Evolutionary conservation across 2,888 invertebrate genomes (phyloP), one percentile per base, ranked within the genome.

Genomic region (Eristalinus aeneus): DNA sequence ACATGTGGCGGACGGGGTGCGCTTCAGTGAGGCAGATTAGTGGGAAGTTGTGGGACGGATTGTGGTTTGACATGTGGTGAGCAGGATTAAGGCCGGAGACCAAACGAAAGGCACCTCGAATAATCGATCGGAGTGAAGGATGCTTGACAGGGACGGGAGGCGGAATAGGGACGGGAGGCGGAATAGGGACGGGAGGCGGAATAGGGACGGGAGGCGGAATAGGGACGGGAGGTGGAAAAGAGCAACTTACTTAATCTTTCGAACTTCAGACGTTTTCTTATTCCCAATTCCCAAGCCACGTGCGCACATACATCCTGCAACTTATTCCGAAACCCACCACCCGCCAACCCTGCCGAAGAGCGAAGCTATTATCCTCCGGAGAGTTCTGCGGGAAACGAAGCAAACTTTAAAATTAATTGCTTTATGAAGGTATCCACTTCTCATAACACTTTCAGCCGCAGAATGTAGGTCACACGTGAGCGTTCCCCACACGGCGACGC

Each of bases 381-480:
- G 53, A 22, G 20, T 4, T 10, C 23, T 53, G 5, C 27, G 27
- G 32, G 54, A 39, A n/a, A 63, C 36, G 32, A 32, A 46, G 16
- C 46, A 16, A 32, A 56, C 32, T 53, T 68, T 56, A 23, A 68
- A 68, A 34, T 68, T 68, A 68, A 68, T 68, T 68, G 34, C 56
- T 68, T 56, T 34, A 68, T 56, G 20, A 12, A 68, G 34, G 46
- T 46, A 46, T 16, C 16, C 16, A 22, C 54, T 56, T 36, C 68
- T 68, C 56, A 68, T 56, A 56, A 56, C 34, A 56, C 23, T 23
- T 58, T 11, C 60, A 36, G 39, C 16, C 36, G 12, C 27, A 60
- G 16, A 71, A 71, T 58, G 12, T 71, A 60, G 71, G 71, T 71
- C 71, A 71, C 58, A 60, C 46, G 60, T 60, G 71, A 39, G 32